Evolutionary conservation across 2,797 vertebrate genomes (phyloP).

Genomic region (Sebastes itinus): DNA sequence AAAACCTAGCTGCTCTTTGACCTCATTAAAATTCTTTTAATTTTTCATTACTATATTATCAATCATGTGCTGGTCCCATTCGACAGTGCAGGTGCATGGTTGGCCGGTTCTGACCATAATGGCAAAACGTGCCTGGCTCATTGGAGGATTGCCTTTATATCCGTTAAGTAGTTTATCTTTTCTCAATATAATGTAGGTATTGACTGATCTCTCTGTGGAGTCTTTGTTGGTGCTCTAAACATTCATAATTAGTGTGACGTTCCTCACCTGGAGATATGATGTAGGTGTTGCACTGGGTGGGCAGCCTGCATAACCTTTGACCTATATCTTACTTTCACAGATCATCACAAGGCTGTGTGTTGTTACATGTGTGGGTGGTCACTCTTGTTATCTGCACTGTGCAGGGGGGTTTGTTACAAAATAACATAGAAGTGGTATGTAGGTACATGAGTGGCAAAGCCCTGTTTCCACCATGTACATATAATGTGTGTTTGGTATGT

Average conservation of each 20-base stretch:
- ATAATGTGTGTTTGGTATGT: slow-evolving; percentile 56
- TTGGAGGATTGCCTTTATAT: not conserved
- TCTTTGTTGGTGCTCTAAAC: not conserved
- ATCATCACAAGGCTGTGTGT: slow-evolving; percentile 32
- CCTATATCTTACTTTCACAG: slow-evolving; percentile 17
- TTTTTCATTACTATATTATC: not conserved
- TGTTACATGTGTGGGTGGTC: slow-evolving; percentile 34
- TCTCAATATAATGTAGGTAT: not conserved
- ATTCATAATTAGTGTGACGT: not conserved
- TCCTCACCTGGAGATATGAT: not conserved
- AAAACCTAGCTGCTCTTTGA: not conserved
- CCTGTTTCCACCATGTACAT: slow-evolving; percentile 37
- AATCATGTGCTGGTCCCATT: not conserved
- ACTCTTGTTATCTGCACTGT: slow-evolving; percentile 33
- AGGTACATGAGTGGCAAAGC: slow-evolving; percentile 40
- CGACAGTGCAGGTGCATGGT: not conserved
- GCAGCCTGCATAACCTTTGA: not conserved
- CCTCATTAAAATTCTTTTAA: not conserved
- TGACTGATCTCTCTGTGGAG: not conserved
- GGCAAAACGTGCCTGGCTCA: not conserved
- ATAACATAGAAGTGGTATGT: slow-evolving; percentile 23
- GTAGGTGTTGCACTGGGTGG: slow-evolving; percentile 15
- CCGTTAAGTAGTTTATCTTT: not conserved
- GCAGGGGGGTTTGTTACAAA: slow-evolving; percentile 34
- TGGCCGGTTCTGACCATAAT: not conserved